Base-by-base conservation (phyloP, 2,797 vertebrate genomes). In the Cuniculus paca region DNA sequence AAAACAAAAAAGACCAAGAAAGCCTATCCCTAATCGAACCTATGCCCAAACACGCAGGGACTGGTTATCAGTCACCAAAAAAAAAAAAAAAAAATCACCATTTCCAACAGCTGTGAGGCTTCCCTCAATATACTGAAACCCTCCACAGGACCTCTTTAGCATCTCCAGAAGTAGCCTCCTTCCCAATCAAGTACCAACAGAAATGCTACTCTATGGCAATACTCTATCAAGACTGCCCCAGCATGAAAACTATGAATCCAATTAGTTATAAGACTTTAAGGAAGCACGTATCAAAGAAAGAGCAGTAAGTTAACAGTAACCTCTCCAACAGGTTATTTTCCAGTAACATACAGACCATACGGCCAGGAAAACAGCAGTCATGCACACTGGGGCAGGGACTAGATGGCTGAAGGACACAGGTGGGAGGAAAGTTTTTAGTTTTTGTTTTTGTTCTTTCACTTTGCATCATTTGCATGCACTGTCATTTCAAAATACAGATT, bases 261-360 rank as follows among this genome's bases (percentile, higher is more conserved):
- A 96, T 54, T 61, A 24, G 34, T 83, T 89, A 45, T 24, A 48
- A 89, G 79, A 74, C 36, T 81, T 92, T 34, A 31, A 87, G 22
- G 22, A 95, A 96, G 34, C 80, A 52, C 80, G 75, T 39, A 88
- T 70, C 86, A 79, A 93, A 97, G 72, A 85, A 93, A 88, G 28
- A n/a, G 28, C 58, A 94, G 65, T 52, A 89, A 94, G 94, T 92
- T 75, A 93, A 26, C 65, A 95, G 56, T 54, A 24, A 94, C 85
- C 36, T 81, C 54, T 65, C 50, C 87, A 75, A 82, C 4, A 92
- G 26, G 7, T 79, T 75, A 52, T 79, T 70, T 61, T 68, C 31
- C 63, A 95, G 77, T 52, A 70, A 90, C 61, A 80, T 42, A 84
- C 0, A 84, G 61, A 90, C n/a, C 75, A 52, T 4, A 50, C 42